Base-by-base conservation (phyloP, 2,888 invertebrate species). In the Macrophya alboannulata region DNA sequence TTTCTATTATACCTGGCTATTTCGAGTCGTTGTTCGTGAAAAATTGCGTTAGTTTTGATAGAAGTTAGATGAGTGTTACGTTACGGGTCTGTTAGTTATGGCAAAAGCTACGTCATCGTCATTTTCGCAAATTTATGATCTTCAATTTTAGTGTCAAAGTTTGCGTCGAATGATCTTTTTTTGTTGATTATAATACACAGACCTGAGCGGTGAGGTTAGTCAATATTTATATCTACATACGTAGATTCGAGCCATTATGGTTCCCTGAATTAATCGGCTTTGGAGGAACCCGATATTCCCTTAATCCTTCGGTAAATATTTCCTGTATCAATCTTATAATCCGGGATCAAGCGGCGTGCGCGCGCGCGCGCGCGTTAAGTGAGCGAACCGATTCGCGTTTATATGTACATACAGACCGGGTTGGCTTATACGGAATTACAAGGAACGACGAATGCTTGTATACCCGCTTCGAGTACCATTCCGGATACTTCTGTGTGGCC, bases 401-500 rank as follows among this genome's bases (percentile, higher is more conserved):
- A 62, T 81, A 65, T 68, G 83, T 51, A 68, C 83, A 68, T 48
- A 83, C 68, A 40, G 55, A 37, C 17, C 62, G 62, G 83, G 71
- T 83, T 83, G 45, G 83, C 83, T 83, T 83, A 83, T 83, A 83
- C 83, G 83, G 83, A 83, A 83, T 83, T 83, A 68, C 83, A 83
- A 83, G 83, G 51, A 65, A 71, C 83, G 65, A 51, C 68, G 83
- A 65, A 68, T 65, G 65, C 71, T 48, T 31, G 65, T 83, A n/a
- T n/a, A 83, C 83, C 83, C n/a, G 83, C 4, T 83, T 68, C 83
- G 83, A 81, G 62, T 81, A 81, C 81, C 83, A 71, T 83, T 83
- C 65, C 65, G 25, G 83, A 83, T 83, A 83, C 83, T 83, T 71
- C 83, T 83, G 83, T 71, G 68, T 83, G 68, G 83, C 83, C 65